Conservation (phyloP, 1,140 invertebrate species). For the Drosophila nigromelanica region DNA sequence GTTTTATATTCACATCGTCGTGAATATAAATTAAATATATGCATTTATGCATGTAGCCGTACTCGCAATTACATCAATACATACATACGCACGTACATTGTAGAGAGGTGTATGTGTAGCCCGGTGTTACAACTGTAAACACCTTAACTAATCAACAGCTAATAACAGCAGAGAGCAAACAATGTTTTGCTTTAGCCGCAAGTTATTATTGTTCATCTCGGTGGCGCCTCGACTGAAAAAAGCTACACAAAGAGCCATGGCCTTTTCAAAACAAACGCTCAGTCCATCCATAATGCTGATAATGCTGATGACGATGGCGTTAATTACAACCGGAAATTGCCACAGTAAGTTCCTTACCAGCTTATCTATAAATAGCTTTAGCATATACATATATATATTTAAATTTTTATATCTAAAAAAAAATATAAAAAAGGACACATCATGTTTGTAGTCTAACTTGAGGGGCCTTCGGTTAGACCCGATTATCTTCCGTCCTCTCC, state of each 20-base stretch:
- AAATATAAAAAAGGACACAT: no score
- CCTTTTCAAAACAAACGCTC: constrained; percentile 37
- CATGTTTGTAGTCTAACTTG: no score
- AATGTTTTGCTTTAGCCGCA: constrained; percentile 53
- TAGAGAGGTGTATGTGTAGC: constrained; percentile 1
- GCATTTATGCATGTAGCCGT: constrained; percentile 11
- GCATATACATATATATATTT: no score
- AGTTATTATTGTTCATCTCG: constrained; percentile 39
- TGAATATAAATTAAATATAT: constrained; percentile 18
- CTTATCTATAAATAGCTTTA: no score
- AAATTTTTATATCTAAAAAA: no score
- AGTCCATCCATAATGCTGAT: constrained; percentile 47
- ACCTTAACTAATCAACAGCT: constrained; percentile 29
- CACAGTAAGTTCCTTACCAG: constrained; percentile 61
- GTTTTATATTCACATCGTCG: constrained; percentile 26
- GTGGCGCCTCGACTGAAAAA: constrained; percentile 19
- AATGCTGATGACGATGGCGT: constrained; percentile 57
- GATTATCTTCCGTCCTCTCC: no score
- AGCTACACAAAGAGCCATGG: constrained; percentile 49
- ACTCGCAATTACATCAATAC: constrained; percentile 17
- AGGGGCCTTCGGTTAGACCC: no score
- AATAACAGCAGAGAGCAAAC: constrained; percentile 29
- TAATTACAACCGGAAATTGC: constrained; percentile 66
- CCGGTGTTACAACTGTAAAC: constrained; percentile 17
- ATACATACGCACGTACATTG: constrained; percentile 45